A percentile compares a stretch with the other conserved stretches of the same genome.
Evolutionary conservation across 2,113 vertebrate genomes (phyloP).

Genomic region (Mesocricetus auratus): DNA sequence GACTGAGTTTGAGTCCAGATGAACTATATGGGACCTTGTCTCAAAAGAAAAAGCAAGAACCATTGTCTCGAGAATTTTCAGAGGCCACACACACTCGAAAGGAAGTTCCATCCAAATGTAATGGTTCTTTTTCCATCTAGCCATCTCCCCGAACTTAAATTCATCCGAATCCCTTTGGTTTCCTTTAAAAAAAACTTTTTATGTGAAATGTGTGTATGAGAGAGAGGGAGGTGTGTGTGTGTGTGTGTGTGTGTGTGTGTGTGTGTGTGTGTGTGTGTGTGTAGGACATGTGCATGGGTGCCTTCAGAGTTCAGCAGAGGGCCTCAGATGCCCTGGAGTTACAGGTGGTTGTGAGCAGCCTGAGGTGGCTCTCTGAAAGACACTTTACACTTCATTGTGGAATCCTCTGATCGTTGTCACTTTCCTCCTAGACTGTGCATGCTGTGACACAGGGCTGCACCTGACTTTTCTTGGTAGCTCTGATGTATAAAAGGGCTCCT

Average conservation of each 20-base stretch:
- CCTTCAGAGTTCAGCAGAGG: no score
- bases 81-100: neutral
- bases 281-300: neutral
- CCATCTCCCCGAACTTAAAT: neutral
- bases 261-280: no score
- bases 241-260: no score
- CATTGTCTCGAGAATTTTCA: neutral
- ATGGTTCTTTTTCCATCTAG: neutral
- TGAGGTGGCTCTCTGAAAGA: neutral
- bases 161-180: neutral
- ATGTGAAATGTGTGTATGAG: neutral
- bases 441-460: neutral
- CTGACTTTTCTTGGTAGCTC: neutral
- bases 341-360: neutral
- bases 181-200: neutral
- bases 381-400: neutral
- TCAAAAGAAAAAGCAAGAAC: neutral
- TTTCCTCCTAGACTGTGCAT: neutral
- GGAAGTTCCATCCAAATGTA: neutral
- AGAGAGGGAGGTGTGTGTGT: neutral
- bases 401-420: neutral
- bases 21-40: neutral
- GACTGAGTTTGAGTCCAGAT: neutral
- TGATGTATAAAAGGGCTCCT: neutral
- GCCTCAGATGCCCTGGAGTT: neutral